Evolutionary conservation across 2,113 vertebrate genomes (phyloP).

Genomic region (Pedetes capensis): DNA sequence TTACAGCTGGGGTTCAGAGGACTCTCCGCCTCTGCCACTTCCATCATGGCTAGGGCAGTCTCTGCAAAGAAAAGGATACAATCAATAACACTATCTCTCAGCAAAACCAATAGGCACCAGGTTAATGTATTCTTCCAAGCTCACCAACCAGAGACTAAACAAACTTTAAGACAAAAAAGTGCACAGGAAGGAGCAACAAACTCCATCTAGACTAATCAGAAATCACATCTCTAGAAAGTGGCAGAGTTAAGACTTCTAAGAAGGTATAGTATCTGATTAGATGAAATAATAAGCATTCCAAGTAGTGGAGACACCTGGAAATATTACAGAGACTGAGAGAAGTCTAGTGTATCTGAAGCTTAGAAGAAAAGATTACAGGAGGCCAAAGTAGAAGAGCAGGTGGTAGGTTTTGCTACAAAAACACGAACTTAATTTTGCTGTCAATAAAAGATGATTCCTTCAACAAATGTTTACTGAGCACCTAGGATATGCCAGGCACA

Average conservation of each 20-base stretch:
- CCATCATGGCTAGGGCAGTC: slow-evolving; percentile 84
- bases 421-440: neutral
- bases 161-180: neutral
- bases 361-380: neutral
- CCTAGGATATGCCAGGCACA: neutral
- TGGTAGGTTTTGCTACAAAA: neutral
- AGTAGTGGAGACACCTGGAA: neutral
- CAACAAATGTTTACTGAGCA: neutral
- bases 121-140: neutral
- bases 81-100: slow-evolving; percentile 4
- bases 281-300: neutral
- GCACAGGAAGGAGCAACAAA: neutral
- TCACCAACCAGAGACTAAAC: neutral
- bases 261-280: neutral
- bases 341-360: neutral
- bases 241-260: neutral
- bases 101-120: neutral
- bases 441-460: neutral
- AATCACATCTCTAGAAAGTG: neutral
- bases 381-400: neutral
- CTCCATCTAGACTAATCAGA: neutral
- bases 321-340: neutral
- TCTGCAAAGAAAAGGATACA: slow-evolving; percentile 45
- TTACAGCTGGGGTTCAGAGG: slow-evolving; percentile 94
- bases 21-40: slow-evolving; percentile 83